Evolutionary conservation across 2,113 vertebrate species (phyloP).

Genomic region (Neotoma lepida): DNA sequence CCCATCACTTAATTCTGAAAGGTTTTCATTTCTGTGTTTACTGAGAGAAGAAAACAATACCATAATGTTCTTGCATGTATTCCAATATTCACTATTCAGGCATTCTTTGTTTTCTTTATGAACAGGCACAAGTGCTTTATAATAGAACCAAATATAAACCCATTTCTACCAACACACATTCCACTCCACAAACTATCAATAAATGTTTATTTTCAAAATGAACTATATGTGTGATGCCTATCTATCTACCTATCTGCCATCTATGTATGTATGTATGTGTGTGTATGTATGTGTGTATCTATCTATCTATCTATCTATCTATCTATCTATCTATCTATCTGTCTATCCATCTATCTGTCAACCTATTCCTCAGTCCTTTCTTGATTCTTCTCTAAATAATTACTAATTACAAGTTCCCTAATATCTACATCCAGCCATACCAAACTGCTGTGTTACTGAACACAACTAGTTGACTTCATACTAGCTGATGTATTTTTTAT

Average conservation of each 20-base stretch:
- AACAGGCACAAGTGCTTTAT: not conserved
- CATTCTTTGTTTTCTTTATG: not conserved
- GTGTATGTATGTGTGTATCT: not conserved
- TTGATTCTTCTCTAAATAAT: not conserved
- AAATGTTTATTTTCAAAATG: not conserved
- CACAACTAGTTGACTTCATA: not conserved
- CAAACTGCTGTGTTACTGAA: constrained; percentile 12
- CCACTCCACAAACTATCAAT: not conserved
- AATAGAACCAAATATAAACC: not conserved
- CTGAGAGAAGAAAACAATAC: constrained; percentile 1
- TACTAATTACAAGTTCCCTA: not conserved
- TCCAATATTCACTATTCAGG: not conserved
- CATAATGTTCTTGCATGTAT: not conserved
- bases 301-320: not conserved
- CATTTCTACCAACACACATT: not conserved
- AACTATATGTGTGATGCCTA: not conserved
- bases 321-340: not conserved
- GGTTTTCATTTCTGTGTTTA: not conserved
- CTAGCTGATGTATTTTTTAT: not conserved
- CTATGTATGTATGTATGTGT: not conserved
- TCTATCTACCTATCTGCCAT: not conserved
- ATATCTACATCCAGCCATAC: not conserved
- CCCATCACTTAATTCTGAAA: constrained; percentile 1
- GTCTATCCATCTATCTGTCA: not conserved
- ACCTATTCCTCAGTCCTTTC: not conserved